Evolutionary conservation across 2,888 invertebrate species (phyloP), one percentile per base, ranked within the genome.

Genomic region (Protonemura montana): DNA sequence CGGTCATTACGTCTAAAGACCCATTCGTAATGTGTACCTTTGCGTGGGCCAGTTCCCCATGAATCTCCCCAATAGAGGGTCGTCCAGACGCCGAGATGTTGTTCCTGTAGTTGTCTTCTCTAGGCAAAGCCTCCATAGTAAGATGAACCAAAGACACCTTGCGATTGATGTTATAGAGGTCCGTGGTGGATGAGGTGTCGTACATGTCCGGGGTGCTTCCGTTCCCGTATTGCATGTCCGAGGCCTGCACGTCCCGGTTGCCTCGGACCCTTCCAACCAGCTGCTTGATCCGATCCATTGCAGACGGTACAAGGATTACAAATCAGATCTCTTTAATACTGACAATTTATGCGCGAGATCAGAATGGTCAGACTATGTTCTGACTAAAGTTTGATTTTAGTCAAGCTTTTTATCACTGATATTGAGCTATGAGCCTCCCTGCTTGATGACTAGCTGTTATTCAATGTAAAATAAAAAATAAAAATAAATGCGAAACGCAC

Each of bases 1-100:
- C n/a, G n/a, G n/a, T n/a, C n/a, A n/a, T n/a, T n/a, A n/a, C n/a
- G n/a, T n/a, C n/a, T n/a, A n/a, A n/a, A n/a, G n/a, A 7, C 41
- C 41, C 6, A 13, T 7, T 41, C 41, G 5, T 41, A 13, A 41
- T 13, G 13, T 89, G 90, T 90, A 92, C 93, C 91, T 92, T 93
- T 86, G 90, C 89, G 78, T 90, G 89, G 88, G 90, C 90, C 86
- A 93, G 93, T 88, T 94, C 93, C 42, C 96, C 95, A 89, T 97
- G 97, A 80, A 97, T 91, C 90, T 97, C 97, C 29, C 97, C 97
- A 86, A 97, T 92, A 29, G 97, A 97, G 0, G 97, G 97, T 88
- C 97, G 93, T 90, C 96, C 96, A 85, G 94, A 91, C 0, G 95
- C 95, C 88, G 96, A 93, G 89, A 95, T 94, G 0, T 96, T 95